Conservation (phyloP, 2,113 vertebrate species). For the Periophthalmus modestus region DNA sequence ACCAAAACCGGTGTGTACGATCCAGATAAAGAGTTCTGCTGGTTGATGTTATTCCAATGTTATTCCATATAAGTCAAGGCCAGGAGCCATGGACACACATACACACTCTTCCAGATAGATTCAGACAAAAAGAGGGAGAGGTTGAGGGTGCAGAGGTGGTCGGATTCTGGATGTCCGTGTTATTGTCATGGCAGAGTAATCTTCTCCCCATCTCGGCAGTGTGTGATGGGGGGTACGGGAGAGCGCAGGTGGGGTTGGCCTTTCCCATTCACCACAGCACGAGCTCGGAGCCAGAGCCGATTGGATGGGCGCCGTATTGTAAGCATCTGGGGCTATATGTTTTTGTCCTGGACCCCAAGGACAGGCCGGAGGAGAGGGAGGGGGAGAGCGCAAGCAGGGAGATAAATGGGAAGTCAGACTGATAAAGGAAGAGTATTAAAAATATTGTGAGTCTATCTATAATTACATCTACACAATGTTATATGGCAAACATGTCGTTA, state of each 20-base stretch:
- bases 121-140: conserved; percentile 34
- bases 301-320: conserved; percentile 66
- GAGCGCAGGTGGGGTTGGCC: conserved; percentile 68
- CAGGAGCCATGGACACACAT: conserved; percentile 28
- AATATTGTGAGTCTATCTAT: background rate
- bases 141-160: conserved; percentile 27
- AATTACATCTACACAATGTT: conserved; percentile 16
- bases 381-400: background rate
- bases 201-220: conserved; percentile 69
- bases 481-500: background rate
- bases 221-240: conserved; percentile 60
- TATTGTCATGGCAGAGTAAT: conserved; percentile 72
- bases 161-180: conserved; percentile 63
- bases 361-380: conserved; percentile 2
- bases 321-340: conserved; percentile 20
- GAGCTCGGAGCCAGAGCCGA: conserved; percentile 62
- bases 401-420: conserved; percentile 12
- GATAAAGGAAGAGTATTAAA: background rate
- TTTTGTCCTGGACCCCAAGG: conserved; percentile 19
- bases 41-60: conserved; percentile 8
- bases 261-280: conserved; percentile 56
- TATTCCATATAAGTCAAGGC: conserved; percentile 45
- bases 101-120: conserved; percentile 24
- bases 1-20: conserved; percentile 12
- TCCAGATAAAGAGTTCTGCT: conserved; percentile 63